Base-by-base conservation (phyloP, 1,140 invertebrate genomes). In the Lucilia sericata region DNA sequence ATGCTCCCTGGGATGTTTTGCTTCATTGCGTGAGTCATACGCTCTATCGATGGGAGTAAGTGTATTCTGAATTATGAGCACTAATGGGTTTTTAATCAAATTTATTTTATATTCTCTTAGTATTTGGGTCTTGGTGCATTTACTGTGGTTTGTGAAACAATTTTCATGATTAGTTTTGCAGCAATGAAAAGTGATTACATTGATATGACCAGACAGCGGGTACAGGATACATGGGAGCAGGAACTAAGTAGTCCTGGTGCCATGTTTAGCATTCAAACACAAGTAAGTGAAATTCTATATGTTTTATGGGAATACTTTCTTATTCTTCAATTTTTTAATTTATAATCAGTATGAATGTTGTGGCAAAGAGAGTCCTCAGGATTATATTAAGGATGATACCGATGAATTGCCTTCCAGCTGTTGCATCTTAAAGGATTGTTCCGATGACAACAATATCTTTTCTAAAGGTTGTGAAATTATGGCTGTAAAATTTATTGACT, bases 341-440 rank as follows among this genome's bases (percentile, higher is more conserved):
- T 55, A 21, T 17, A 2, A 82, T 2, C 36, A 84, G 4, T 90
- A 89, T 76, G 78, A 85, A 25, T 90, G 89, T 84, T 90, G 89
- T n/a, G 89, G 89, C 2, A 65, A 88, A 30, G 80, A 89, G 2
- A 87, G 89, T 3, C 88, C 89, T 4, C 85, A 90, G 84, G 89
- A 90, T 83, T 90, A 90, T 70, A 70, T 88, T 13, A 47, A 76
- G 2, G 82, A 86, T 30, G 82, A 88, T 2, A 85, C 86, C 9
- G 86, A 86, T 13, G 74, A 65, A 47, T 74, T 90, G 85, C 89
- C 89, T 17, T 85, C 84, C 74, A 90, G 89, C 78, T 90, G 89
- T 82, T 90, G 89, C 74, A 86, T 86, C 51, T 84, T 82, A 34
- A 85, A 85, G n/a, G 88, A 90, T 82, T 90, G 89, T 85, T 86